These are phyloP conservation scores for Chiloscyllium punctatum DNA, from an alignment of 2,797 vertebrate genomes.

Conservation along the genomic window DNA sequence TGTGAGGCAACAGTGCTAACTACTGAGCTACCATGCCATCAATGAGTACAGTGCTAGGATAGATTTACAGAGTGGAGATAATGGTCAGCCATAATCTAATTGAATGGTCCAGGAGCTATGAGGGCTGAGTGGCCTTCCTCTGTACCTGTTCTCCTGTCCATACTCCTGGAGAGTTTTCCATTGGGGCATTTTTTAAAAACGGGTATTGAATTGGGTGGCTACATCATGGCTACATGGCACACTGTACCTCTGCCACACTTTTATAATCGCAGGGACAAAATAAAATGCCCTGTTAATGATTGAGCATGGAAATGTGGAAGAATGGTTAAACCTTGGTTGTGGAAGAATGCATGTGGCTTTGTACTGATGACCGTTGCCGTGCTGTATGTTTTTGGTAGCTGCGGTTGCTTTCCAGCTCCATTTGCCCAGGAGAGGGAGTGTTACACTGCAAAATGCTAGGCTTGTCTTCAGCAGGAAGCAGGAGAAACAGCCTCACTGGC, in stretches of 20 bases:
- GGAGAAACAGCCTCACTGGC: not conserved
- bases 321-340: not conserved
- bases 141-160: not conserved
- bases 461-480: not conserved
- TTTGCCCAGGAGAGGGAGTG: slow-evolving; percentile 29
- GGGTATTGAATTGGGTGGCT: not conserved
- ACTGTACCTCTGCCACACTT: not conserved
- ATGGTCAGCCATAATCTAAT: no score
- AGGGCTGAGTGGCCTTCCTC: not conserved
- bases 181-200: not conserved
- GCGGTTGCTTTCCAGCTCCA: not conserved
- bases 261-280: not conserved
- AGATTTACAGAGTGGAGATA: not conserved
- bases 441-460: not conserved
- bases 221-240: not conserved
- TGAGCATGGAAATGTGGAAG: not conserved
- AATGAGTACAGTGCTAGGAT: not conserved
- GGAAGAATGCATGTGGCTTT: not conserved
- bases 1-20: no score
- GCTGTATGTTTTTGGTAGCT: not conserved
- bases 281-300: not conserved
- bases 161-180: not conserved
- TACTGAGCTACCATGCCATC: no score
- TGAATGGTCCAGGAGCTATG: no score
- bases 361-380: not conserved